These are phyloP conservation scores for Cisticola juncidis DNA, from an alignment of 2,113 vertebrate species.

Conservation along the genomic window DNA sequence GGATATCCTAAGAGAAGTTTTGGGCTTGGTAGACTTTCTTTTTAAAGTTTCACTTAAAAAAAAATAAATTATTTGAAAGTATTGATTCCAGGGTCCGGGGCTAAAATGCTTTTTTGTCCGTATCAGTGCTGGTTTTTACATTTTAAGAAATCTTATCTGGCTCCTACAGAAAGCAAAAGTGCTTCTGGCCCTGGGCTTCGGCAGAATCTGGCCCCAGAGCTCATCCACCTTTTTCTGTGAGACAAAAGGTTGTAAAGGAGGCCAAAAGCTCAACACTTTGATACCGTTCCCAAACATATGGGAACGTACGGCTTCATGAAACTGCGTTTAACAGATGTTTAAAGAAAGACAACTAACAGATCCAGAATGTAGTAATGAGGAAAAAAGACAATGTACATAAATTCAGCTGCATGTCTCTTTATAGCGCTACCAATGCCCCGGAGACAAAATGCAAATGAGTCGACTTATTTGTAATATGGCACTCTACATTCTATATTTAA, in stretches of 20 bases:
- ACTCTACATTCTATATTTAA: constrained; percentile 64
- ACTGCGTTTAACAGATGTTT: constrained; percentile 81
- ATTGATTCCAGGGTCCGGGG: background rate
- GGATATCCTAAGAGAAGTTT: no score
- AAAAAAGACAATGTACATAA: constrained; percentile 69
- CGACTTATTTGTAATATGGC: constrained; percentile 65
- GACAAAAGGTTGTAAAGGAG: constrained; percentile 69
- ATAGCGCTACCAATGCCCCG: constrained; percentile 38
- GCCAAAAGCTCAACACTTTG: constrained; percentile 64
- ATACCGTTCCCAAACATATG: constrained; percentile 78
- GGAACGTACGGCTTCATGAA: constrained; percentile 69
- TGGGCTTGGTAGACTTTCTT: background rate
- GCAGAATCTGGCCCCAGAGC: background rate
- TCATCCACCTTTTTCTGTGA: constrained; percentile 56
- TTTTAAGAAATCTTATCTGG: background rate
- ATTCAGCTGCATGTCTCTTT: constrained; percentile 59
- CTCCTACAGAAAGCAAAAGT: background rate
- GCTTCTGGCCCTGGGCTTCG: background rate
- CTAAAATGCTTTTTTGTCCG: background rate
- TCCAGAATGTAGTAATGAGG: constrained; percentile 69
- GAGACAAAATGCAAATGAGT: constrained; percentile 68
- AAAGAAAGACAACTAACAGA: constrained; percentile 76
- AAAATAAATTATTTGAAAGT: background rate
- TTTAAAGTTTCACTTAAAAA: background rate
- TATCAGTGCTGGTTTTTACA: background rate